Base-by-base conservation (phyloP, 2,888 invertebrate species). In the Ypsolopha sequella region DNA sequence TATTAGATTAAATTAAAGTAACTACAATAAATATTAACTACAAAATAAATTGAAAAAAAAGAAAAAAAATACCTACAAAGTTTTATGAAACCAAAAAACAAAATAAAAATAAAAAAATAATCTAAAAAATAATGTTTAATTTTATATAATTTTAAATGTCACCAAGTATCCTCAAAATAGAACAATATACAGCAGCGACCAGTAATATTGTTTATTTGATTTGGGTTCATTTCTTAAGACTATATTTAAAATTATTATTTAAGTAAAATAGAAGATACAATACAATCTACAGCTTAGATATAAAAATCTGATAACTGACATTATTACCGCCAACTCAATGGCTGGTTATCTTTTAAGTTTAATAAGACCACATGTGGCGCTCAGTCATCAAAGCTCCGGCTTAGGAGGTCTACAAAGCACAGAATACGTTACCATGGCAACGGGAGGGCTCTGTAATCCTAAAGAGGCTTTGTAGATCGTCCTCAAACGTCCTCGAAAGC, bases 371-470 rank as follows among this genome's bases (percentile, higher is more conserved):
- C 73, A 64, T 63, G 48, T 66, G 65, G 71, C 68, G 24, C 24
- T 77, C 80, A 34, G 43, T 73, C 74, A 65, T 64, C 75, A 80
- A 78, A 80, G 76, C 79, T 63, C 24, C 24, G 24, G 24, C 24
- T 24, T 24, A 24, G 2, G 24, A 71, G 66, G 73, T 74, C 67
- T 72, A 70, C 69, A 71, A 67, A 73, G 68, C 61, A 63, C 68
- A 77, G 14, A 79, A 79, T 74, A 75, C 78, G 80, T 84, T 61
- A 57, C 72, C 73, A 77, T 80, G 70, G 70, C 55, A 58, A 81
- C 81, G 69, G 70, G 51, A 68, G 80, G 80, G 74, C 71, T 68
- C 73, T 61, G 70, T 84, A 85, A 85, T 85, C 84, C 81, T 74
- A 68, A 76, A 77, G 79, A 80, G 73, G 77, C 77, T 82, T 78